These are phyloP conservation scores for Argyrosomus regius DNA, from an alignment of 2,797 vertebrate species.

Conservation along the genomic window DNA sequence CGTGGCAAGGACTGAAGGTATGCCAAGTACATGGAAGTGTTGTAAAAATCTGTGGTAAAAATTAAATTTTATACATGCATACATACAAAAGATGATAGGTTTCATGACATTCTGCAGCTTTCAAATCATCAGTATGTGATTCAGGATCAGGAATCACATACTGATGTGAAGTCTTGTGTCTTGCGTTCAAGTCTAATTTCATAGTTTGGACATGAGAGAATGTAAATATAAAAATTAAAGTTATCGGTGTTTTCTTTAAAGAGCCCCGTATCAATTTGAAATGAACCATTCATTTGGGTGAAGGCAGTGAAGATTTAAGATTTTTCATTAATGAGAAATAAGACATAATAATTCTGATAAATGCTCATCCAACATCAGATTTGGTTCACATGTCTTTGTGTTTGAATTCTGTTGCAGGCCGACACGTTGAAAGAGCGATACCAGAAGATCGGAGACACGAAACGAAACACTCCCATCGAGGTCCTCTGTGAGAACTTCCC, in stretches of 20 bases:
- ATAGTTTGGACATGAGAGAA: neutral
- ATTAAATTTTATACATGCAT: neutral
- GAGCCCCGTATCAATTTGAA: neutral
- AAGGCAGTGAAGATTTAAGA: neutral
- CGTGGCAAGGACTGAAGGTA: conserved; percentile 99
- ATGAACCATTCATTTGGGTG: neutral
- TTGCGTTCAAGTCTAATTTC: neutral
- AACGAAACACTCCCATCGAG: conserved; percentile 98
- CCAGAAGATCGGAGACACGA: conserved; percentile 99
- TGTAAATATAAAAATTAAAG: neutral
- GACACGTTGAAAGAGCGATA: conserved; percentile 99
- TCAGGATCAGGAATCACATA: too few species aligned
- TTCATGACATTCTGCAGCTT: neutral
- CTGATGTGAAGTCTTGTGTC: neutral
- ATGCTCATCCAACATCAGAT: neutral
- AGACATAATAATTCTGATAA: neutral
- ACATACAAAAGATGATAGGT: neutral
- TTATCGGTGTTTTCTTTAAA: neutral
- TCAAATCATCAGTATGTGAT: neutral
- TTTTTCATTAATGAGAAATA: conserved; percentile 1
- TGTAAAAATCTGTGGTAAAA: neutral
- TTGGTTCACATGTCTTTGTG: neutral
- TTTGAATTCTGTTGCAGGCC: conserved; percentile 84
- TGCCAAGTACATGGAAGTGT: conserved; percentile 10
- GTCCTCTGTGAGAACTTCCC: conserved; percentile 99